Base-by-base conservation (phyloP, 2,888 invertebrate genomes). In the Prostheceraeus crozeri region DNA sequence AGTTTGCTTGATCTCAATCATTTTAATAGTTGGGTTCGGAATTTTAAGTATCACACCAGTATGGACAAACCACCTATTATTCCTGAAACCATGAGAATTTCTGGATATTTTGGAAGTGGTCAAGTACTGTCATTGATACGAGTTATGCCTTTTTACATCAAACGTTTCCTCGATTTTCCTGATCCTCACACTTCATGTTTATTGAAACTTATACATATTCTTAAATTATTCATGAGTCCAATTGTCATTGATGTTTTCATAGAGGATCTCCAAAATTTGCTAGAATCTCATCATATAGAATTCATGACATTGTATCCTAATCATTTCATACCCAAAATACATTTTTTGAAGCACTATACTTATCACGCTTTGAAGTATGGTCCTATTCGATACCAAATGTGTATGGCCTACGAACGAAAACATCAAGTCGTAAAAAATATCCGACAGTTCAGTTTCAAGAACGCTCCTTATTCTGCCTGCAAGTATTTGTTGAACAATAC, bases 401-500 rank as follows among this genome's bases (percentile, higher is more conserved):
- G 40, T n/a, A 19, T 40, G 6, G n/a, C 16, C 6, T 40, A 19
- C 6, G 40, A 40, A 14, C 6, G 40, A 40, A 40, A 40, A 4
- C 40, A 40, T 14, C 40, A 40, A 14, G n/a, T n/a, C 6, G 40
- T 40, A 6, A 40, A 40, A 23, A 40, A 40, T 40, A 16, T 40
- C 16, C n/a, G 40, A 6, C 40, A 40, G n/a, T 40, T 40, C n/a
- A 40, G 19, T n/a, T 40, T 40, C 40, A 40, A 14, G 40, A 40
- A 40, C n/a, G 19, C 19, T 14, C 8, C 40, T 19, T 14, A 6
- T 14, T 8, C 8, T 40, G 40, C 40, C 6, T 19, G n/a, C 14
- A 40, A 40, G n/a, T 4, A 4, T 40, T 19, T 40, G 6, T 6
- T 40, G n/a, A 40, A 10, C 4, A 40, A n/a, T n/a, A n/a, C n/a